Conservation (phyloP, 2,888 invertebrate species). For the Sepiola atlantica region DNA sequence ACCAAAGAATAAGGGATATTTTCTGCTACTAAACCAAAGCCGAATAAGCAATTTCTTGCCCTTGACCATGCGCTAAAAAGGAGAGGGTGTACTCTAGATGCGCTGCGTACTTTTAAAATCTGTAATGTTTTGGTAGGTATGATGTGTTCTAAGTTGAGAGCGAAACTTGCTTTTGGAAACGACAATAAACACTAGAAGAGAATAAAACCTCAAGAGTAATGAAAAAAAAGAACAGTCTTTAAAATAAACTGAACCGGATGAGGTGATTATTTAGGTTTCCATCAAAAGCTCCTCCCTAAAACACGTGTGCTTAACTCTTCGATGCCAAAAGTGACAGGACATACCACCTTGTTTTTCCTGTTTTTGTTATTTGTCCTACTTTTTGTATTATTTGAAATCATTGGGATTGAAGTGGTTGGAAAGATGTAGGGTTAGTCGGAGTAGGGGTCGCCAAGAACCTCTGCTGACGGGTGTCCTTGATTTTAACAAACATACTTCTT, state of each 20-base stretch:
- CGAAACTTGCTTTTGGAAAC: neutral
- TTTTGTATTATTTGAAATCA: neutral
- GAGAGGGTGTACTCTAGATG: neutral
- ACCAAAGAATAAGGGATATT: too few relatives aligned
- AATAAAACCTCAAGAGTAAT: neutral
- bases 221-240: neutral
- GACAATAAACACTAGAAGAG: neutral
- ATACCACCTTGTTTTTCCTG: neutral
- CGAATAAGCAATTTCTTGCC: too few relatives aligned
- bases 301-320: neutral
- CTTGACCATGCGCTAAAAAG: too few relatives aligned
- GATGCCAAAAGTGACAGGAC: neutral
- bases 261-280: neutral
- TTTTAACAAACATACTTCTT: neutral
- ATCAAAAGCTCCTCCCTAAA: neutral
- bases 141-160: neutral
- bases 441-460: neutral
- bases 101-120: neutral
- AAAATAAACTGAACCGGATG: neutral
- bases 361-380: too few relatives aligned
- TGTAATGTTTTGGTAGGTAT: neutral
- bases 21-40: too few relatives aligned
- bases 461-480: neutral
- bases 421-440: neutral
- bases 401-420: neutral